These are phyloP conservation scores for Artemia franciscana DNA, from an alignment of 1,140 invertebrate species.

Conservation along the genomic window DNA sequence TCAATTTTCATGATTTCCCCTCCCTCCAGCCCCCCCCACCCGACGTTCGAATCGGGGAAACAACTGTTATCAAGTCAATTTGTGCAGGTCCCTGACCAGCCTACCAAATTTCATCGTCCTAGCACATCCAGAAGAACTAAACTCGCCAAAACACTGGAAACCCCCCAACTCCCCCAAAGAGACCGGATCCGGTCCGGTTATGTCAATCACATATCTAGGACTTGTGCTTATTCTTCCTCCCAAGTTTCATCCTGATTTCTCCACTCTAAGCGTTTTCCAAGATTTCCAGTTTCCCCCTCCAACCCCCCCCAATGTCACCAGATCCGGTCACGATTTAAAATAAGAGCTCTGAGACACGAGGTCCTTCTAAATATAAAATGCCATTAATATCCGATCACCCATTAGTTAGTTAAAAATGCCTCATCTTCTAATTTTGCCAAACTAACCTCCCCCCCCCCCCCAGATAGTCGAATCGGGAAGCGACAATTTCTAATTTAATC, in stretches of 20 bases:
- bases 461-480: background rate
- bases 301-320: background rate
- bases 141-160: background rate
- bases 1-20: background rate
- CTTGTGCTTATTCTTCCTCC: background rate
- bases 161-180: background rate
- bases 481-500: too few species aligned
- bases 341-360: background rate
- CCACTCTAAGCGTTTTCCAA: background rate
- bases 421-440: background rate
- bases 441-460: background rate
- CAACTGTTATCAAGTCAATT: background rate
- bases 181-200: background rate
- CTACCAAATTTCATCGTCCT: background rate
- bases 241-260: background rate
- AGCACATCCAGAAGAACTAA: background rate
- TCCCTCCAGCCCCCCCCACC: background rate
- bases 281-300: background rate
- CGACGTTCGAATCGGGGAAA: background rate
- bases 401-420: background rate
- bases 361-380: background rate
- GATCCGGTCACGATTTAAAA: background rate
- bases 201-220: background rate
- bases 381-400: background rate
- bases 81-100: background rate